These are phyloP conservation scores for Heteromurus nitidus DNA, from an alignment of 2,888 invertebrate genomes.

Conservation along the genomic window DNA sequence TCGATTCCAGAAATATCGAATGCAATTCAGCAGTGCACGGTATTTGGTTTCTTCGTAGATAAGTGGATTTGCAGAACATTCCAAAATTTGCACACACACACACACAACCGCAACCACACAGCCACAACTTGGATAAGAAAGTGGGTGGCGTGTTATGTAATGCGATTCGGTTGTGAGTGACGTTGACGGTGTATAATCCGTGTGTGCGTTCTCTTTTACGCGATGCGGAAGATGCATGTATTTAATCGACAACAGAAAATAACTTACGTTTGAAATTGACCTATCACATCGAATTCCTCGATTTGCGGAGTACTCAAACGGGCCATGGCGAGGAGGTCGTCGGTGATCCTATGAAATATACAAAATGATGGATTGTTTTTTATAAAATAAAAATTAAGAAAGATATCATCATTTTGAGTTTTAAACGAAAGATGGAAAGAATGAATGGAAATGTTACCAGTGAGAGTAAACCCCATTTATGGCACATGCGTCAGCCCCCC, in stretches of 20 bases:
- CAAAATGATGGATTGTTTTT: neutral
- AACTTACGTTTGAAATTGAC: slow-evolving; percentile 83
- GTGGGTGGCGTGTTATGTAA: too few species aligned
- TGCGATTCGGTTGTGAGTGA: too few species aligned
- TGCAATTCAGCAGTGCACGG: too few species aligned
- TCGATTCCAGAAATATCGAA: too few species aligned
- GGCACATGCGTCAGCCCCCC: slow-evolving; percentile 81
- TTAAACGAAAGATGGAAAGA: neutral
- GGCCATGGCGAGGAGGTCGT: slow-evolving; percentile 91
- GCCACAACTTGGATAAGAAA: too few species aligned
- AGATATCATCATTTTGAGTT: neutral
- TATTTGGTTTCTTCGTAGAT: too few species aligned
- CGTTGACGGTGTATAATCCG: too few species aligned
- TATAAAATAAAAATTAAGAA: neutral
- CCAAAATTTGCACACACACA: too few species aligned
- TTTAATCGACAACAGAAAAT: neutral
- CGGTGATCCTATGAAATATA: slow-evolving; percentile 84
- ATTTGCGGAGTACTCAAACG: slow-evolving; percentile 86
- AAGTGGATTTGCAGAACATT: too few species aligned
- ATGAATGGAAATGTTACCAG: slow-evolving; percentile 80
- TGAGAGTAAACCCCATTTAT: slow-evolving; percentile 89
- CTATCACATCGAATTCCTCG: slow-evolving; percentile 84
- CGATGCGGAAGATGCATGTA: too few species aligned
- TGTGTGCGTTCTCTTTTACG: too few species aligned
- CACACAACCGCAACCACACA: too few species aligned